Evolutionary conservation across 2,888 invertebrate species (phyloP), one percentile per base, ranked within the genome.

Genomic region (Drosophila nigritarsus): DNA sequence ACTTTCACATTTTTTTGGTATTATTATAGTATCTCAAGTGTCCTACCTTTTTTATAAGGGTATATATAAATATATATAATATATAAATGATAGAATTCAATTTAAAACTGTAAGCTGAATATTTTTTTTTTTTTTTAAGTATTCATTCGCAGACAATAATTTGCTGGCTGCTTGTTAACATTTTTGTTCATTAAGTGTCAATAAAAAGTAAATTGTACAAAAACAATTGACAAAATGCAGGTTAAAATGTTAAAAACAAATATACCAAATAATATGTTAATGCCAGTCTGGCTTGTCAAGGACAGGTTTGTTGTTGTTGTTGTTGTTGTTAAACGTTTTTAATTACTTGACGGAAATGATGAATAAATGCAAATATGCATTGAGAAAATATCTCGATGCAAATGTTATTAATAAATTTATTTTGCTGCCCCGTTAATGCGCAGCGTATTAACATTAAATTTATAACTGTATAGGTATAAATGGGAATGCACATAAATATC

Each of bases 361-460:
- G 62, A 24, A 18, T 24, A 69, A 60, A 40, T 55, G 60, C 65
- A 51, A 48, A 59, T 27, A 53, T 48, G 54, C 38, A 64, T 18
- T 30, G 40, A 29, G 36, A 40, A 45, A 53, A 42, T 27, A 65
- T 56, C 72, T 76, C 68, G 56, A 58, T 63, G 51, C 66, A 65
- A 32, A 51, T 49, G 56, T 55, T 61, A 64, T 84, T 76, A 81
- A 79, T 85, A 78, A 74, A 85, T 78, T 76, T 79, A 78, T 85
- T 78, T 73, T 77, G 68, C 69, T 58, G 67, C 45, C 48, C 58
- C 49, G 68, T 81, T 87, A 87, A 78, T 87, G 69, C 53, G 61
- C 54, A 42, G 59, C 71, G 51, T 64, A 83, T 81, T 87, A 78
- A 84, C 67, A 78, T 78, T 65, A 56, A 84, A 78, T 70, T 64